Percentiles rank a stretch among this genome's conserved stretches.
Evolutionary conservation across 2,113 vertebrate genomes (phyloP).

Genomic region (Erythrocercus mccallii): DNA sequence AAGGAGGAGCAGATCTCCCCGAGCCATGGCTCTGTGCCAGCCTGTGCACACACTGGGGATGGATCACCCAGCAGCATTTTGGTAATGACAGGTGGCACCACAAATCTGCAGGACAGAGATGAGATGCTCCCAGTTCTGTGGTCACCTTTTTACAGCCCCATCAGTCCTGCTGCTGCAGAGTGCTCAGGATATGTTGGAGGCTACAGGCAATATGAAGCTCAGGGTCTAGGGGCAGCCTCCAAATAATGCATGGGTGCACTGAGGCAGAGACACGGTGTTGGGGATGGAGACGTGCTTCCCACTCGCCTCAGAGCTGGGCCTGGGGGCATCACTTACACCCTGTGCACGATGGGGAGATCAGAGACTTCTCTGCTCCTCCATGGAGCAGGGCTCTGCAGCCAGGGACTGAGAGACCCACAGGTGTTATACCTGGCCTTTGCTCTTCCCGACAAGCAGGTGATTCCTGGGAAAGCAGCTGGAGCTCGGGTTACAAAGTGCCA

Average conservation of each 20-base stretch:
- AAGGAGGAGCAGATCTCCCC: neutral
- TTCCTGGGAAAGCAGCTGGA: neutral
- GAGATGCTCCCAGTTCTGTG: neutral
- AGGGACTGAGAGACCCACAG: neutral
- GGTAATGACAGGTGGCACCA: neutral
- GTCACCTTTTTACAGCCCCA: neutral
- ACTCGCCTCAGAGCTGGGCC: neutral
- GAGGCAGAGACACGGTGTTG: accelerated
- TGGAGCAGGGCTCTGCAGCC: neutral
- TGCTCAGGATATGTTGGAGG: accelerated
- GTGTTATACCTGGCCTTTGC: accelerated
- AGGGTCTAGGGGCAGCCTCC: neutral
- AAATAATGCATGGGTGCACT: neutral
- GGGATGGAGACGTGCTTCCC: neutral
- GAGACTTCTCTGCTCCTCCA: neutral
- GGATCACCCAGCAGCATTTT: neutral
- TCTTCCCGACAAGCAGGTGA: neutral
- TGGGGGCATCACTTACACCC: neutral
- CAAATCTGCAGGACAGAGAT: neutral
- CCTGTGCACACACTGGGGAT: neutral
- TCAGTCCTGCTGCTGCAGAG: neutral
- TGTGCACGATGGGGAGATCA: neutral
- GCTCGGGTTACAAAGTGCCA: neutral
- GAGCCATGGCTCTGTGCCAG: neutral
- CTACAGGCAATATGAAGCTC: neutral